Evolutionary conservation across 2,797 vertebrate species (phyloP), one percentile per base, ranked within the genome.

Genomic region (Sebastes minor): DNA sequence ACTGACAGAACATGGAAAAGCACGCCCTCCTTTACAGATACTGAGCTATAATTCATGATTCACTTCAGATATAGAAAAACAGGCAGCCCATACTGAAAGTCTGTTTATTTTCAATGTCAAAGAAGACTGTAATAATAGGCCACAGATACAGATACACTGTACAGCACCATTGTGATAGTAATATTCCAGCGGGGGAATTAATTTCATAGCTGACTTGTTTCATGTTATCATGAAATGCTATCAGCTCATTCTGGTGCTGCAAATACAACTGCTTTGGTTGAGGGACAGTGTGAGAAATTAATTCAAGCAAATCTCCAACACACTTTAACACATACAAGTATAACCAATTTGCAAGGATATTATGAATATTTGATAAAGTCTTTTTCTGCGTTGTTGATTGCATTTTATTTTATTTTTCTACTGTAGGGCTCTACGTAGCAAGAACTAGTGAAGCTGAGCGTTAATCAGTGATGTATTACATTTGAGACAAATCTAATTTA

Each of bases 191-290:
- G 18, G 35, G 13, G 33, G 74, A 74, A 76, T 79, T 83, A 2
- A 80, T 83, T 83, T 86, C 75, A 86, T 78, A 82, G 72, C 30
- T 74, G 82, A 80, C 61, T 73, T 85, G 71, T 81, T 83, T 83
- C 60, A 63, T 70, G 57, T 46, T 71, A 25, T 80, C 62, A 22
- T 22, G 16, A 77, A 72, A 80, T 59, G 13, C 64, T 71, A 42
- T 61, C 82, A 33, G 53, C 53, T 67, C 42, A n/a, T 30, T 18
- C 35, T 23, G 22, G n/a, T 49, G 38, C 55, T 62, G 25, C 42
- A 68, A 69, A 74, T 32, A 25, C 55, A 76, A 25, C 6, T 64
- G 65, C 18, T 66, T 61, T 74, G 52, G 23, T 49, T 27, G 23
- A 73, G 16, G 35, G 38, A 74, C 27, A 68, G 5, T 8, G 2